phyloP scores from a whole-genome alignment of 2,797 vertebrate species.

The Lepilemur septentrionalis region DNA sequence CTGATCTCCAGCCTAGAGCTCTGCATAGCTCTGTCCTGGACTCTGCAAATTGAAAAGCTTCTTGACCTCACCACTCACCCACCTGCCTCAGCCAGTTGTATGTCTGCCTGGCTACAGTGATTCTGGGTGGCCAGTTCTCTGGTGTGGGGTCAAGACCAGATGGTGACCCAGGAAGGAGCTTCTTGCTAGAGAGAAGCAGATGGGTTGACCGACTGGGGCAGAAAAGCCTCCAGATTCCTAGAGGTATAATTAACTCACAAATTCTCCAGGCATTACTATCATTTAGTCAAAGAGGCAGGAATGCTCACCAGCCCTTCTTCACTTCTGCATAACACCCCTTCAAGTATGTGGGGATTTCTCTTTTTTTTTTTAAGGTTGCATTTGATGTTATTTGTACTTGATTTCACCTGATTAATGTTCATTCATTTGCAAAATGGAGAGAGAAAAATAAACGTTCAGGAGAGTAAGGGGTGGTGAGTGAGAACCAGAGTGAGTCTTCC shows the following conservation, averaged over 20 bases:
- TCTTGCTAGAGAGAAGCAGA: not conserved
- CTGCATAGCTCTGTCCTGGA: not conserved
- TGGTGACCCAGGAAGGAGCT: not conserved
- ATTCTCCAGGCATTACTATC: not conserved
- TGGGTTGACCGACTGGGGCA: not conserved
- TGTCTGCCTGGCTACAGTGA: not conserved
- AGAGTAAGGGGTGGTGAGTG: not conserved
- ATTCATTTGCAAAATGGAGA: not conserved
- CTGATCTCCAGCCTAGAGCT: not conserved
- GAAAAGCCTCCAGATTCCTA: not conserved
- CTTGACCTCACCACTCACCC: not conserved
- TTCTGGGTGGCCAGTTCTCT: not conserved
- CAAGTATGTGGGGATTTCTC: not conserved
- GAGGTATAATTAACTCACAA: not conserved
- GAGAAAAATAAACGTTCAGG: not conserved
- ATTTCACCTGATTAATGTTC: not conserved
- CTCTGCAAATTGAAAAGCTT: not conserved
- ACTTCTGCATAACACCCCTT: not conserved
- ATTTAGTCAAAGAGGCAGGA: not conserved
- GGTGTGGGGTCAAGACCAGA: not conserved
- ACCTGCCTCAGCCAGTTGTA: not conserved
- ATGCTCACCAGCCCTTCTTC: not conserved
- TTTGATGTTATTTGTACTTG: not conserved
- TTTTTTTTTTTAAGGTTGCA: not conserved
- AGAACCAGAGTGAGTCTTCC: not conserved